Evolutionary conservation across 2,888 invertebrate genomes (phyloP).

Genomic region (Oligia latruncula): DNA sequence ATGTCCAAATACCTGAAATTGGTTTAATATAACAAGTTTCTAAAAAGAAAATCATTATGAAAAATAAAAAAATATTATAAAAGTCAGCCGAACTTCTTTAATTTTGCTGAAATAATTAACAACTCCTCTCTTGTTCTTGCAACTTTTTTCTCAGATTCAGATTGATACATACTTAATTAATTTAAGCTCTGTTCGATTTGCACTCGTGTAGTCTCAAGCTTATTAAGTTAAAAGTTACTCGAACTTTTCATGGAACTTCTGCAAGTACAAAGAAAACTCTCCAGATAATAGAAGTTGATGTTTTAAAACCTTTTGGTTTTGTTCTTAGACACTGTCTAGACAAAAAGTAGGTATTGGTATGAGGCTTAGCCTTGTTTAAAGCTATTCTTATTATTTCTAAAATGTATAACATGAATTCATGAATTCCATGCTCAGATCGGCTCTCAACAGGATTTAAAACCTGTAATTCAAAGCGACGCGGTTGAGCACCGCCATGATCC

Average conservation of each 20-base stretch:
- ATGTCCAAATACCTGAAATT: no score
- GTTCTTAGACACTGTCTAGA: neutral
- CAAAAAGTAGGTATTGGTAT: no score
- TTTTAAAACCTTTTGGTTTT: neutral
- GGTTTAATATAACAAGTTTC: no score
- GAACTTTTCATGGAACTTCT: neutral
- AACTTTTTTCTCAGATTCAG: neutral
- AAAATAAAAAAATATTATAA: neutral
- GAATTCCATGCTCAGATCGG: neutral
- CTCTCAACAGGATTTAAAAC: neutral
- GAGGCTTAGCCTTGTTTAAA: neutral
- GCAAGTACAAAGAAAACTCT: neutral
- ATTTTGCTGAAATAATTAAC: slow-evolving; percentile 4
- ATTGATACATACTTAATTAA: neutral
- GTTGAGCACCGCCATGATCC: neutral
- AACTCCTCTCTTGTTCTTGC: neutral
- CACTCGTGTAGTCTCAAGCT: neutral
- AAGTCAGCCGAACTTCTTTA: slow-evolving; percentile 1
- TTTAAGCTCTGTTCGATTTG: neutral
- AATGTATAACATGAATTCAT: no score
- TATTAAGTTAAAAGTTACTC: neutral
- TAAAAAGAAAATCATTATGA: no score
- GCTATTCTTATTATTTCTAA: neutral
- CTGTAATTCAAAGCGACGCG: neutral
- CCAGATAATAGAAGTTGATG: no score